Conservation (phyloP, 1,140 invertebrate genomes). For the Thalassaphorura encarpata region DNA sequence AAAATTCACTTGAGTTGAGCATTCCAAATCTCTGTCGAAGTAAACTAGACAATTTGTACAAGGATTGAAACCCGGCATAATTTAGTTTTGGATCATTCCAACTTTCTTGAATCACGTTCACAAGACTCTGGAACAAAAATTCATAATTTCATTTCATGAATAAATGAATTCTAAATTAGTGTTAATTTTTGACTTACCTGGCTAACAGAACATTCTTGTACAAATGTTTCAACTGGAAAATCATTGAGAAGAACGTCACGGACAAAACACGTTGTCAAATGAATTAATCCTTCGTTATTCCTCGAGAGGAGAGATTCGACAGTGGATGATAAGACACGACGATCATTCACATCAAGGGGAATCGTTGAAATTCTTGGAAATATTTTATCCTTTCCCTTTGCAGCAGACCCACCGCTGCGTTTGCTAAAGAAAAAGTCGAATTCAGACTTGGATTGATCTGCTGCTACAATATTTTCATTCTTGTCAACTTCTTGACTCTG, state of each 20-base stretch:
- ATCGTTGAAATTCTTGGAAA: constrained; percentile 12
- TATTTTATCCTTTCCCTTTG: neutral
- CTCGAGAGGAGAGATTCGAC: constrained; percentile 23
- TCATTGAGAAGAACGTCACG: constrained; percentile 25
- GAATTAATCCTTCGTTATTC: constrained; percentile 15
- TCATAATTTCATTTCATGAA: neutral
- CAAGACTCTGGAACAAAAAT: constrained; percentile 19
- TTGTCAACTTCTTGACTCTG: neutral
- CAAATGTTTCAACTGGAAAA: constrained; percentile 29
- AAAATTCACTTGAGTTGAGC: constrained; percentile 27
- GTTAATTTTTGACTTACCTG: constrained; percentile 15
- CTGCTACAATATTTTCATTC: neutral
- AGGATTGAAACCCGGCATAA: constrained; percentile 15
- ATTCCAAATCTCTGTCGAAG: constrained; percentile 13
- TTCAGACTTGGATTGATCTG: neutral
- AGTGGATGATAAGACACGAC: constrained; percentile 23
- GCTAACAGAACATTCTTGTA: constrained; percentile 24
- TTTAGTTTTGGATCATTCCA: constrained; percentile 19
- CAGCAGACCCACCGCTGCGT: no score
- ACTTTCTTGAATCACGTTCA: constrained; percentile 15
- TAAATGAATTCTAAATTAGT: neutral
- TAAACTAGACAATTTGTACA: constrained; percentile 15
- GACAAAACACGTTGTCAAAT: constrained; percentile 23
- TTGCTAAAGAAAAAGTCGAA: neutral
- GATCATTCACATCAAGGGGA: constrained; percentile 16